Base-by-base conservation (phyloP, 1,140 invertebrate species). In the Drosophila santomea region DNA sequence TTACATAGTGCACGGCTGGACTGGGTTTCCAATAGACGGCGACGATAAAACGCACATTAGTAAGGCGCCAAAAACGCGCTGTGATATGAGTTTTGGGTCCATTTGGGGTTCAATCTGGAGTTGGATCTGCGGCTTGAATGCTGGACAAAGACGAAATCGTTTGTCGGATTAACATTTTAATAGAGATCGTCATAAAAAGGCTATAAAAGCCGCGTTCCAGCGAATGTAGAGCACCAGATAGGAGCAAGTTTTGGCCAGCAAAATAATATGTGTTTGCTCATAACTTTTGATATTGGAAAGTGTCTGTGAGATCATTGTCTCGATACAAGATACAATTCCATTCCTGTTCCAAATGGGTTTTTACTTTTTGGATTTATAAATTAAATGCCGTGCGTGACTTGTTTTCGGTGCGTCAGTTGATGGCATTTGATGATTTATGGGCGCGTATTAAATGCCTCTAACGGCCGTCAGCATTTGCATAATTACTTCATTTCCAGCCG, bases 31-130 rank as follows among this genome's bases (percentile, higher is more conserved):
- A 58, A 71, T 71, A 54, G 50, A 58, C 44, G 71, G 43, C 59
- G 66, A 54, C 79, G 83, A 86, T 86, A 88, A 88, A 88, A 88
- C 59, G 74, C 82, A 86, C 83, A 86, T 86, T 86, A 88, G 79
- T 59, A 83, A 89, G 83, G 83, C 83, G 83, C 84, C 83, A 86
- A 86, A 77, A 86, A 88, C 82, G 83, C 63, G 79, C 66, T 51
- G 44, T 76, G 82, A 86, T 86, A 88, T 79, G 64, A 48, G 41
- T 41, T 59, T 63, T 12, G 60, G 60, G 15, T 14, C 69, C 66
- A 82, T 76, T 88, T 88, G 75, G 32, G 64, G 48, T 32, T 47
- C 45, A 69, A 79, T 81, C 78, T 57, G 52, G 64, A 48, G 74
- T 71, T 75, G 41, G 32, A 51, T 44, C 15, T 35, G 35, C 11